Percentiles rank a stretch among this genome's conserved stretches.
Conservation (phyloP, 2,113 vertebrate species). For the Etheostoma spectabile region DNA sequence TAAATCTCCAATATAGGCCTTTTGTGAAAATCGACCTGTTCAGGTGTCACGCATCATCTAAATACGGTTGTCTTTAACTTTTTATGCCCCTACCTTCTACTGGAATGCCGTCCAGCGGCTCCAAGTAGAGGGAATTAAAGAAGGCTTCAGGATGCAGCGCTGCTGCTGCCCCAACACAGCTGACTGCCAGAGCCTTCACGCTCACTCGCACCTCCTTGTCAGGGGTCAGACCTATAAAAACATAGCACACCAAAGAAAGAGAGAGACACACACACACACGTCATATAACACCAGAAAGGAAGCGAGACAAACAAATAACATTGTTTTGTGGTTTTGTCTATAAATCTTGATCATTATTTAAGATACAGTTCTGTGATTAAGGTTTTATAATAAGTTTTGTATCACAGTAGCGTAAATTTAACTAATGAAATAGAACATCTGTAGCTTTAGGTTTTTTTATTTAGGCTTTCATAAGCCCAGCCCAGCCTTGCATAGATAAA, state of each 20-base stretch:
- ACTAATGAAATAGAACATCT: neutral
- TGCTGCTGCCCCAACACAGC: conserved; percentile 92
- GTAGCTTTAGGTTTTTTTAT: neutral
- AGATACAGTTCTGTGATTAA: neutral
- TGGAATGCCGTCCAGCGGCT: conserved; percentile 85
- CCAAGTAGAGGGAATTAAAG: conserved; percentile 93
- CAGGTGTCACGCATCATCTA: neutral
- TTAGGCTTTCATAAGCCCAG: neutral
- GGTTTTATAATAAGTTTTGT: neutral
- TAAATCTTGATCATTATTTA: neutral
- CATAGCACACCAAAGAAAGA: neutral
- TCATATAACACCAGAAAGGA: neutral
- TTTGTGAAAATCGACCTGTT: neutral
- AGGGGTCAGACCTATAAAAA: conserved; percentile 88
- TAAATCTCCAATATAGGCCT: too few species aligned
- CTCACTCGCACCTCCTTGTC: conserved; percentile 96
- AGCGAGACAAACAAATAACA: neutral
- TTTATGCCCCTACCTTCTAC: conserved; percentile 79
- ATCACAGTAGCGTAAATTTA: neutral
- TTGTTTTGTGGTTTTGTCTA: neutral
- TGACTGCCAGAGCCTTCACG: conserved; percentile 95
- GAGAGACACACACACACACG: neutral
- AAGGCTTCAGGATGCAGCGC: conserved; percentile 93
- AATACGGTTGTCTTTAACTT: neutral
- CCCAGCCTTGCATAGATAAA: neutral